Percentiles rank a stretch among this genome's conserved stretches.
Conservation (phyloP, 92 coral and sea anemone species). For the Siderastrea siderea region DNA sequence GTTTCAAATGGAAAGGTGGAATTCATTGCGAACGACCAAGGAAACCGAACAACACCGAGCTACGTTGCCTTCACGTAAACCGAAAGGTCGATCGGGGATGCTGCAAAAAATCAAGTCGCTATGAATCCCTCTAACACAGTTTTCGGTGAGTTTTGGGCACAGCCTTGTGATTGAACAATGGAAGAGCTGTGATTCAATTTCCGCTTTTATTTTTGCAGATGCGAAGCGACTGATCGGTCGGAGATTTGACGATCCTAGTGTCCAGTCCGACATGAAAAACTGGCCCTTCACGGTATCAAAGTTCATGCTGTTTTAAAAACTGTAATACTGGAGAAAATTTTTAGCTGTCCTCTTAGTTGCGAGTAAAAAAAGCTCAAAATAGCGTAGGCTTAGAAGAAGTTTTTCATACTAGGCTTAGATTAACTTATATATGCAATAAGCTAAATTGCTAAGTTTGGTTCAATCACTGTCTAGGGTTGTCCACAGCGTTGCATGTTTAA, state of each 20-base stretch:
- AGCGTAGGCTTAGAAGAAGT: too few relatives aligned
- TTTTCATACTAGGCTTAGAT: too few relatives aligned
- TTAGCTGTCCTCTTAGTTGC: background rate
- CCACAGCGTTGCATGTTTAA: too few relatives aligned
- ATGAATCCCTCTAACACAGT: slow-evolving; percentile 94
- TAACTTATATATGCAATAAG: too few relatives aligned
- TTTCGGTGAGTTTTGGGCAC: slow-evolving; percentile 74
- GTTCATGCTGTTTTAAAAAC: background rate
- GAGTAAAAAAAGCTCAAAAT: too few relatives aligned
- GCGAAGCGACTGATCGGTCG: slow-evolving; percentile 98
- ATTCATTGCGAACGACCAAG: slow-evolving; percentile 99
- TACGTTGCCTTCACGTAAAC: slow-evolving; percentile 97
- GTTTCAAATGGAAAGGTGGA: slow-evolving; percentile 99
- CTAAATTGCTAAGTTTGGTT: too few relatives aligned
- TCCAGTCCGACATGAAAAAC: slow-evolving; percentile 85
- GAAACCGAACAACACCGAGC: slow-evolving; percentile 98
- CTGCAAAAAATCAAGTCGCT: slow-evolving; percentile 98
- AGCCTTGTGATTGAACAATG: background rate
- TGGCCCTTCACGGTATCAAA: slow-evolving; percentile 92
- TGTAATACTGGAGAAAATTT: background rate
- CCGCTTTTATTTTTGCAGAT: slow-evolving; percentile 63
- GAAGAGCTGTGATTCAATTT: background rate
- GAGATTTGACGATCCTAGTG: slow-evolving; percentile 81
- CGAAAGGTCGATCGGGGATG: slow-evolving; percentile 95
- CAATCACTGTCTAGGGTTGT: too few relatives aligned